phyloP scores from a whole-genome alignment of 2,797 vertebrate species.

The Melanotaenia trifasciata region DNA sequence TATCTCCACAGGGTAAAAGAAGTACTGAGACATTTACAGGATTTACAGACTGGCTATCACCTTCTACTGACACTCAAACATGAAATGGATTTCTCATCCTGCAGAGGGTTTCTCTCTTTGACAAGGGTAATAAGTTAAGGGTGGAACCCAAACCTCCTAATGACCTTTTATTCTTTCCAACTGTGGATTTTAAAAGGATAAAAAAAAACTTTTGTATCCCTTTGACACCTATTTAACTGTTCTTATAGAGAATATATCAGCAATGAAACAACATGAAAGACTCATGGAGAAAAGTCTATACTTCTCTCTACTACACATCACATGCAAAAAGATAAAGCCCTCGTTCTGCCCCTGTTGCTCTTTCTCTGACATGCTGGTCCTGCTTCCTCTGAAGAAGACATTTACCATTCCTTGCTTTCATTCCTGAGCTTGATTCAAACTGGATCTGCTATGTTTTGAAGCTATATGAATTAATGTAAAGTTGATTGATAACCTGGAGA shows the following conservation, averaged over 20 bases:
- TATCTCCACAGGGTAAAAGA: slow-evolving; percentile 3
- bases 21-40: background rate
- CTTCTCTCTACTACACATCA: background rate
- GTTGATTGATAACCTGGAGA: no score
- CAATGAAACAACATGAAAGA: background rate
- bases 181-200: background rate
- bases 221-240: background rate
- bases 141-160: background rate
- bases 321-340: background rate
- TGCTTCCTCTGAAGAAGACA: background rate
- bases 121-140: background rate
- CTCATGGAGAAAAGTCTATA: background rate
- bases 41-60: slow-evolving; percentile 8
- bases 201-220: background rate
- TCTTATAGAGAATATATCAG: background rate
- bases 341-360: background rate
- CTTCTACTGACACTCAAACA: slow-evolving; percentile 2
- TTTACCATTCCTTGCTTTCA: background rate
- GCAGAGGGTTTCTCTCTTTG: background rate
- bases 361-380: background rate
- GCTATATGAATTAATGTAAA: background rate
- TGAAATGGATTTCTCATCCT: background rate
- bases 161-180: background rate
- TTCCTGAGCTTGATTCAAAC: background rate
- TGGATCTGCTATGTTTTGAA: background rate